Conservation (phyloP, 2,888 invertebrate genomes). For the Panopea generosa region DNA sequence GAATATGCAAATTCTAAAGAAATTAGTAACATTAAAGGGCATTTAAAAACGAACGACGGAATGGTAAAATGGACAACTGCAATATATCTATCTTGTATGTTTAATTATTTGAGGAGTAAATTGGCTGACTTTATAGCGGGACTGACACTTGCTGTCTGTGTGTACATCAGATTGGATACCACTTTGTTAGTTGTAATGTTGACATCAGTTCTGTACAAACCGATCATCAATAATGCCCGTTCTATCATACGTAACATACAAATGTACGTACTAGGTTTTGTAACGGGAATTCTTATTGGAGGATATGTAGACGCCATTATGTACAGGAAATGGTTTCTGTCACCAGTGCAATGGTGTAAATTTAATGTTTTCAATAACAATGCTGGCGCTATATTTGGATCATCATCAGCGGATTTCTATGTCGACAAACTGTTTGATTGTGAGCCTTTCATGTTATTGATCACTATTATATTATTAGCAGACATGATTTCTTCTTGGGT, state of each 20-base stretch:
- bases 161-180: slow-evolving; percentile 73
- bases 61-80: too few species aligned
- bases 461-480: neutral
- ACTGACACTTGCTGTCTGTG: slow-evolving; percentile 52
- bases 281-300: slow-evolving; percentile 65
- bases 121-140: too few species aligned
- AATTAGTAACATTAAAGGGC: too few species aligned
- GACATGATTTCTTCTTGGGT: neutral
- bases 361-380: slow-evolving; percentile 74
- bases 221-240: neutral
- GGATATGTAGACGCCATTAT: slow-evolving; percentile 69
- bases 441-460: slow-evolving; percentile 15
- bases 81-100: too few species aligned
- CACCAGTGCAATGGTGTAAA: slow-evolving; percentile 77
- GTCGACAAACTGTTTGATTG: slow-evolving; percentile 23
- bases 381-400: slow-evolving; percentile 58
- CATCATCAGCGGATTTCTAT: slow-evolving; percentile 23
- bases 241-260: neutral
- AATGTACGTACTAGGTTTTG: slow-evolving; percentile 43
- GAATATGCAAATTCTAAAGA: too few species aligned
- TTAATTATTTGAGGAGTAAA: too few species aligned
- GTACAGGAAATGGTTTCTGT: slow-evolving; percentile 72
- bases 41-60: too few species aligned
- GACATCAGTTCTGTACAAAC: neutral
- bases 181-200: slow-evolving; percentile 55